Conservation (phyloP, 2,797 vertebrate species). For the Crypturellus tataupa region DNA sequence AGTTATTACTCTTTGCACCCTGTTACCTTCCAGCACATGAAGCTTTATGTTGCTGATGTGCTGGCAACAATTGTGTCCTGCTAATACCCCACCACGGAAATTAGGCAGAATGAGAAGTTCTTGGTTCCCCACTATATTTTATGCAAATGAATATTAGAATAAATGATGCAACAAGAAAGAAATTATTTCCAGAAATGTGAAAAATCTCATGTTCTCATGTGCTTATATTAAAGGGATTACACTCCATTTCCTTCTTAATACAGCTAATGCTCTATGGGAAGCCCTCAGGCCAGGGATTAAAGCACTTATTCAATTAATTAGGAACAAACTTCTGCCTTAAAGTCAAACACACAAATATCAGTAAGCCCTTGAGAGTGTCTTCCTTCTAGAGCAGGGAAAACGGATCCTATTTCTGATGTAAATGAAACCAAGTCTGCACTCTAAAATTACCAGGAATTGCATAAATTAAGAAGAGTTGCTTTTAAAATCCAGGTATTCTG, state of each 20-base stretch:
- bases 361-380: constrained; percentile 71
- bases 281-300: constrained; percentile 84
- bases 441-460: background rate
- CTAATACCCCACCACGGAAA: background rate
- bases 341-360: constrained; percentile 78
- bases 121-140: background rate
- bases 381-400: constrained; percentile 38
- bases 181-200: constrained; percentile 76
- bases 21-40: background rate
- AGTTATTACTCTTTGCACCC: background rate
- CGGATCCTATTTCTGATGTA: constrained; percentile 52
- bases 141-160: constrained; percentile 63
- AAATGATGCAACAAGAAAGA: constrained; percentile 65
- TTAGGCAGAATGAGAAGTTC: background rate
- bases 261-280: constrained; percentile 83
- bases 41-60: background rate
- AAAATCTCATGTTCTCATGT: constrained; percentile 75
- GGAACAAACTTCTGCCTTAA: constrained; percentile 75
- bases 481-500: background rate
- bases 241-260: constrained; percentile 86
- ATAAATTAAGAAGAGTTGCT: background rate
- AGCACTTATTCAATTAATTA: constrained; percentile 85
- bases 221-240: constrained; percentile 85
- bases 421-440: constrained; percentile 7
- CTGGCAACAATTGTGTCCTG: background rate